Percentiles rank a stretch among this genome's conserved stretches.
Conservation (phyloP, 2,797 vertebrate genomes). For the Lepus townsendii region DNA sequence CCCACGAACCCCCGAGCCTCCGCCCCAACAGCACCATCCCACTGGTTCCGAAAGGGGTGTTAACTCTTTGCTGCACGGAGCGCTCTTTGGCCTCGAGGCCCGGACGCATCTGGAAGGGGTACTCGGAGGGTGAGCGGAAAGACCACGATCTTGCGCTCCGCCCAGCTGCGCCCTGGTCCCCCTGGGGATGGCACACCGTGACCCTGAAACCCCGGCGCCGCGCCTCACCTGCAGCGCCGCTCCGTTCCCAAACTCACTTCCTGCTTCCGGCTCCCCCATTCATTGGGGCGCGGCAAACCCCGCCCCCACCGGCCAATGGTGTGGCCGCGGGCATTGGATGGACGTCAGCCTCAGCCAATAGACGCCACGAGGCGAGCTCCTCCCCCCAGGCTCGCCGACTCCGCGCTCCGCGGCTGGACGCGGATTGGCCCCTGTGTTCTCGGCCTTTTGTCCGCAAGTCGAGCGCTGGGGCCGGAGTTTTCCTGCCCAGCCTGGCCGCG, state of each 20-base stretch:
- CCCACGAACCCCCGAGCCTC: not conserved
- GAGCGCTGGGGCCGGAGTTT: accelerated
- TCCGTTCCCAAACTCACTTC: slow-evolving; percentile 79
- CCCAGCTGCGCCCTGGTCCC: slow-evolving; percentile 13
- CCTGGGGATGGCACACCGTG: slow-evolving; percentile 35
- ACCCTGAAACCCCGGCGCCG: slow-evolving; percentile 50
- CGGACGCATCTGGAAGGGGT: not conserved
- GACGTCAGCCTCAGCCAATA: slow-evolving; percentile 72
- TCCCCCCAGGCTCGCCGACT: not conserved
- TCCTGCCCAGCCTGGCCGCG: not conserved
- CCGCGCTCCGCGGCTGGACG: not conserved
- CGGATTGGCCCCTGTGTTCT: not conserved
- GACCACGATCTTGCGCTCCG: not conserved
- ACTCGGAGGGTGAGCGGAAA: not conserved
- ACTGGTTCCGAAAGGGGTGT: not conserved
- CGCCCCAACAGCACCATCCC: not conserved
- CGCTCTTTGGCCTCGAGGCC: not conserved
- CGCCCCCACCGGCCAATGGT: slow-evolving; percentile 69
- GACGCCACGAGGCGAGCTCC: not conserved
- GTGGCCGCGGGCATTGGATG: not conserved
- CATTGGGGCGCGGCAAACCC: slow-evolving; percentile 75
- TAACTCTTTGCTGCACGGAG: slow-evolving; percentile 70
- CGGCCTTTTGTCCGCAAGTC: slow-evolving; percentile 65
- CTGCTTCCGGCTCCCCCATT: slow-evolving; percentile 84
- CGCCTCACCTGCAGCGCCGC: slow-evolving; percentile 81